Conservation (phyloP, 2,797 vertebrate genomes). For the Antrozous pallidus region DNA sequence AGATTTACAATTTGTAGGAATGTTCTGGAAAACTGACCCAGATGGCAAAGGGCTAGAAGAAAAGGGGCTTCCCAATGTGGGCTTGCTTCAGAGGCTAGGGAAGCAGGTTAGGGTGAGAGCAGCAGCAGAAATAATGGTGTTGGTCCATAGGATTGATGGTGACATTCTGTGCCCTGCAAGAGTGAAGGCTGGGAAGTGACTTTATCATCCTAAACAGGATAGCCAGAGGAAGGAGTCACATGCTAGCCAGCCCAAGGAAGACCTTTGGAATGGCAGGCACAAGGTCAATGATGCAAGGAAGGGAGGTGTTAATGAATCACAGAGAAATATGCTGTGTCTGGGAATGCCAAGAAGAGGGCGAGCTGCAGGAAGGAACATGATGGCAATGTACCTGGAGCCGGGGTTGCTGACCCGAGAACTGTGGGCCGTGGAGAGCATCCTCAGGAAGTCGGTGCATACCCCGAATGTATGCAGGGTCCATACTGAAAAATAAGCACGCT, state of each 20-base stretch:
- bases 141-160: background rate
- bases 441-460: background rate
- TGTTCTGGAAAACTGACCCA: conserved; percentile 40
- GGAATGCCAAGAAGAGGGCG: background rate
- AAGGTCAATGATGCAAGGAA: conserved; percentile 49
- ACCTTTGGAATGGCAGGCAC: conserved; percentile 28
- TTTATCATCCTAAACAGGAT: conserved; percentile 37
- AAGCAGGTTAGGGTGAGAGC: background rate
- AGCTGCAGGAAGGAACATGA: background rate
- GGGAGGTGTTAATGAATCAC: conserved; percentile 54
- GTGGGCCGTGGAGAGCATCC: fast-evolving
- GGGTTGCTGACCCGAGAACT: background rate
- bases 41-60: conserved; percentile 3
- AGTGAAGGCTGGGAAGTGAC: background rate
- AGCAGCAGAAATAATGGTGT: background rate
- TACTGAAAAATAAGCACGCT: background rate
- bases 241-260: conserved; percentile 43
- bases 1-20: conserved; percentile 56
- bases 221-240: conserved; percentile 47
- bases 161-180: background rate
- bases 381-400: background rate
- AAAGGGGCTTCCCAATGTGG: conserved; percentile 13
- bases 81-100: background rate
- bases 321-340: conserved; percentile 25
- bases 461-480: background rate